A percentile compares a stretch with the other conserved stretches of the same genome.
Conservation (phyloP, 64 coral and sea anemone species). For the Cladopsammia gracilis region DNA sequence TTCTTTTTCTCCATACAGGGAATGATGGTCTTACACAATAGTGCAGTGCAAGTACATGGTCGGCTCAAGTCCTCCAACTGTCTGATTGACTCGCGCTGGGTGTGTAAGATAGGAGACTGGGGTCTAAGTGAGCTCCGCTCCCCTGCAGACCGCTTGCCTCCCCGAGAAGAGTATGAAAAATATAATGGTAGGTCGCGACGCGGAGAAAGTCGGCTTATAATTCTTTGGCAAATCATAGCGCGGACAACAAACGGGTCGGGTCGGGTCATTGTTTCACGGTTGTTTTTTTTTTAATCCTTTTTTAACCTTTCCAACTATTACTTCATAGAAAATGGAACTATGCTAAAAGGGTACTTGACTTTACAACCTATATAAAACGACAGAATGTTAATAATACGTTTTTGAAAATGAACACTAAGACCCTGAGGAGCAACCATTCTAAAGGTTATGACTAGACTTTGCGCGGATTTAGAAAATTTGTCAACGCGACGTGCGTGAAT, state of each 20-base stretch:
- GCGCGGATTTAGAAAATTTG: too few species aligned
- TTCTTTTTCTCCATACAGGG: constrained; percentile 31
- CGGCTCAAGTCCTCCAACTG: constrained; percentile 93
- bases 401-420: too few species aligned
- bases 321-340: too few species aligned
- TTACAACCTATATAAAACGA: too few species aligned
- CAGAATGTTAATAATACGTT: too few species aligned
- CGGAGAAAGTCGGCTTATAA: neutral
- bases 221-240: neutral
- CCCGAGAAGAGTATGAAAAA: constrained; percentile 72
- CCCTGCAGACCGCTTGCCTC: constrained; percentile 65
- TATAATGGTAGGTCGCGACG: constrained; percentile 63
- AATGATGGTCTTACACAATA: constrained; percentile 88
- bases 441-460: too few species aligned
- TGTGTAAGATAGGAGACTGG: constrained; percentile 96
- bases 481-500: too few species aligned
- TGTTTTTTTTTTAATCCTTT: too few species aligned
- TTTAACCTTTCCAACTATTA: too few species aligned
- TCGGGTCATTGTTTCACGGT: too few species aligned
- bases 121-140: constrained; percentile 86
- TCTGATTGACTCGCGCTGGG: constrained; percentile 90
- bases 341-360: too few species aligned
- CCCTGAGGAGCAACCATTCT: too few species aligned
- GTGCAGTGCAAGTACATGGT: constrained; percentile 89
- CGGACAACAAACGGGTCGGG: neutral